Evolutionary conservation across 2,888 invertebrate genomes (phyloP), one percentile per base, ranked within the genome.

Genomic region (Synanthedon tipuliformis): DNA sequence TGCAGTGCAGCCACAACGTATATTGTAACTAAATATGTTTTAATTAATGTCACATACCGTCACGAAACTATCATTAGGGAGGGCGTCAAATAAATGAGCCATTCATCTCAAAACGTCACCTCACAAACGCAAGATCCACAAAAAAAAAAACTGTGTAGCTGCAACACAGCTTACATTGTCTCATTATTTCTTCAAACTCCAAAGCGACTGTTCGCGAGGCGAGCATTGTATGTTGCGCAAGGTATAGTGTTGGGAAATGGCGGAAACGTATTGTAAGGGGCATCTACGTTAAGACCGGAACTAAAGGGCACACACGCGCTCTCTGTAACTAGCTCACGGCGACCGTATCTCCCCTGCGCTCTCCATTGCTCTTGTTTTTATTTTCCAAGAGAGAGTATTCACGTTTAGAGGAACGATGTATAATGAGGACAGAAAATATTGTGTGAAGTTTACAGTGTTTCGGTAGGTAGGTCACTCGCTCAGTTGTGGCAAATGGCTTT

Each of bases 221-320:
- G 59, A 66, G 76, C 74, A 71, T 73, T 75, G 73, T 69, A 69
- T 65, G 71, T 66, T 68, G 67, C 71, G 68, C 63, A 64, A 69
- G 72, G 74, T 75, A 77, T 75, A 71, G 68, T 62, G 61, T 59
- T 58, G 60, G 15, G 18, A 49, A 49, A 23, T 49, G 12, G 16
- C 13, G 16, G 16, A 23, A 12, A 11, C 13, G 16, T 12, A 12
- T 12, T 18, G 49, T 49, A 49, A 23, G 12, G 49, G 45, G 49
- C 18, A 18, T 49, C 49, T 10, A 16, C 49, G 16, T 45, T 45
- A 45, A 45, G 45, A n/a, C 45, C n/a, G 45, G 15, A 45, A 45
- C 45, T 45, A 45, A 45, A n/a, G 45, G 45, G 45, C 15, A 45
- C 15, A 15, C 34, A 34, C 34, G 34, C 34, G 34, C 34, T 34